phyloP scores from a whole-genome alignment of 2,113 vertebrate genomes.

The Lutjanus erythropterus region DNA sequence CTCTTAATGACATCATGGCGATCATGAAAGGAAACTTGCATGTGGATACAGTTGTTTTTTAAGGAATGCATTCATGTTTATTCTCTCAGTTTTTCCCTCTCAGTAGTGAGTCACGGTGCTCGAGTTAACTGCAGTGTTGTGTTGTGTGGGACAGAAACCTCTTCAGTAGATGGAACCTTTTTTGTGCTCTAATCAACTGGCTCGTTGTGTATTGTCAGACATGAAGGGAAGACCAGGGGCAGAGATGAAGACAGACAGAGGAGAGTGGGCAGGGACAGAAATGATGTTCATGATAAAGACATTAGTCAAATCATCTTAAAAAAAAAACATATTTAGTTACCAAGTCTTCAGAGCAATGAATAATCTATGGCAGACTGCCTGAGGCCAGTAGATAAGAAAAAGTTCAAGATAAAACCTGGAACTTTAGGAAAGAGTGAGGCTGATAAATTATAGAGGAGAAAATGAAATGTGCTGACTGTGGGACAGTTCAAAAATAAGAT shows the following conservation, averaged over 20 bases:
- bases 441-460: background rate
- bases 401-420: background rate
- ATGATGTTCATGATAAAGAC: background rate
- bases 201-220: slow-evolving; percentile 18
- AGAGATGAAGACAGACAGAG: slow-evolving; percentile 6
- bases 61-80: slow-evolving; percentile 43
- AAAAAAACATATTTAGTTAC: slow-evolving; percentile 2
- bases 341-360: background rate
- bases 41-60: slow-evolving; percentile 6
- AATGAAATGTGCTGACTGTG: background rate
- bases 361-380: background rate
- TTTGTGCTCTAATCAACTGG: slow-evolving; percentile 34
- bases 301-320: slow-evolving; percentile 3
- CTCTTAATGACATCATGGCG: slow-evolving; percentile 5
- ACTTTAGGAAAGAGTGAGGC: too few relatives aligned
- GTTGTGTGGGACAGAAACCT: slow-evolving; percentile 56
- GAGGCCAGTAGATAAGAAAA: background rate
- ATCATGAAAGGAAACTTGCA: slow-evolving; percentile 14
- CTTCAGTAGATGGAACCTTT: slow-evolving; percentile 63
- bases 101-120: slow-evolving; percentile 67
- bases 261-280: background rate
- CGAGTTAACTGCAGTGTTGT: slow-evolving; percentile 69
- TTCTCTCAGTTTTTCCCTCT: slow-evolving; percentile 3
- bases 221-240: slow-evolving; percentile 22
- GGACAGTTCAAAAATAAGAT: background rate